A percentile compares a stretch with the other conserved stretches of the same genome.
These are phyloP conservation scores for Mercenaria mercenaria DNA, from an alignment of 1,140 invertebrate genomes.

Conservation along the genomic window DNA sequence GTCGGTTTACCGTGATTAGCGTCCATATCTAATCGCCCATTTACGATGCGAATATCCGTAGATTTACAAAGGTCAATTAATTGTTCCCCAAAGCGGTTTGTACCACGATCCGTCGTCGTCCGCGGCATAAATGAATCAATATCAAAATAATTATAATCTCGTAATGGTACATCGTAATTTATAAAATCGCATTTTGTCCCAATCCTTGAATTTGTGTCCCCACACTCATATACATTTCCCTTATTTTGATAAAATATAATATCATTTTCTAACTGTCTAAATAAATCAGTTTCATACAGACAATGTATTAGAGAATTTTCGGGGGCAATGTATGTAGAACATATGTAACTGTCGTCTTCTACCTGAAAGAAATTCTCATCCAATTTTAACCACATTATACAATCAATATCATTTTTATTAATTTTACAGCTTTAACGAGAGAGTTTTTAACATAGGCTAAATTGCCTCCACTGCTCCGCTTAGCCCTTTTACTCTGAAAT, in stretches of 20 bases:
- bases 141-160: not conserved
- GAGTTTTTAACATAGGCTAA: conserved; percentile 21
- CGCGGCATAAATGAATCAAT: not conserved
- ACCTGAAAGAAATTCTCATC: conserved; percentile 30
- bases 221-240: not conserved
- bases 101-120: not conserved
- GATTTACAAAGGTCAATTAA: conserved; percentile 45
- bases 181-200: conserved; percentile 22
- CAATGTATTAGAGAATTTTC: conserved; percentile 29
- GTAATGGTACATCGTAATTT: not conserved
- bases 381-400: conserved; percentile 34
- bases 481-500: conserved; percentile 31
- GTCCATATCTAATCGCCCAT: conserved; percentile 2
- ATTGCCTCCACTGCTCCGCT: conserved; percentile 20
- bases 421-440: conserved; percentile 17
- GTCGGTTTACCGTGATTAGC: not conserved
- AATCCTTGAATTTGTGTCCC: conserved; percentile 15
- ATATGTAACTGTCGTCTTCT: conserved; percentile 2
- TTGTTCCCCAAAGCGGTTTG: not conserved
- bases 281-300: conserved; percentile 14
- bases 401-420: conserved; percentile 30
- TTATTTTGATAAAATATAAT: not conserved
- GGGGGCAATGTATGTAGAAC: conserved; percentile 1
- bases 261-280: conserved; percentile 5
- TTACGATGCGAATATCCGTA: not conserved